Base-by-base conservation (phyloP, 2,888 invertebrate genomes). In the Chalcosyrphus nemorum region DNA sequence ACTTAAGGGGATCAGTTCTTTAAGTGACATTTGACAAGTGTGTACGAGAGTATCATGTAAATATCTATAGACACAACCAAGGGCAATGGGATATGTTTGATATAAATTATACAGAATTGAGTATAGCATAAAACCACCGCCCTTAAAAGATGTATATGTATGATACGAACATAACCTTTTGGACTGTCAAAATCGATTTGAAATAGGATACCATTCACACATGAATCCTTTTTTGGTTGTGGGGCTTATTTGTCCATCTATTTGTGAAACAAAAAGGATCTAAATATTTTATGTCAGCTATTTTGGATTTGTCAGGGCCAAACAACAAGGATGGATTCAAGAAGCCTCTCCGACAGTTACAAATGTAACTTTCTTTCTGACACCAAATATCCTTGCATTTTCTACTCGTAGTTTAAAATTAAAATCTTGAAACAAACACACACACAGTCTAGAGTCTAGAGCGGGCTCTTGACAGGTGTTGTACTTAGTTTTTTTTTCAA, bases 1-100 rank as follows among this genome's bases (percentile, higher is more conserved):
- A 54, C 68, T 70, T 35, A 27, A 70, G 65, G 76, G 71, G 38
- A 65, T 52, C 59, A 45, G n/a, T 71, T 81, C 76, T 65, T 76
- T 76, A 76, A 81, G 65, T 81, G 81, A 81, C 81, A 81, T 76
- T 81, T 81, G 76, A 71, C 76, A 81, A 81, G 71, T 52, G 70
- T 41, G 41, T 66, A 65, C 24, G 35, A 29, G 13, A 29, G 13
- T 27, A 24, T 11, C 61, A 11, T 35, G 54, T 61, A 68, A 52
- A 29, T 38, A 24, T 29, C 21, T 29, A 50, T 24, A 2, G 52
- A 9, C 15, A n/a, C 41, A 4, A 9, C 7, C 45, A 63, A 54
- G 27, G 17, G 41, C 21, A 52, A 29, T 45, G 47, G 13, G 7
- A 66, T 15, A 57, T 63, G 43, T 59, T 72, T 6, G 32, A 63